These are phyloP conservation scores for Augochlora pura DNA, from an alignment of 1,140 invertebrate genomes.

Conservation along the genomic window DNA sequence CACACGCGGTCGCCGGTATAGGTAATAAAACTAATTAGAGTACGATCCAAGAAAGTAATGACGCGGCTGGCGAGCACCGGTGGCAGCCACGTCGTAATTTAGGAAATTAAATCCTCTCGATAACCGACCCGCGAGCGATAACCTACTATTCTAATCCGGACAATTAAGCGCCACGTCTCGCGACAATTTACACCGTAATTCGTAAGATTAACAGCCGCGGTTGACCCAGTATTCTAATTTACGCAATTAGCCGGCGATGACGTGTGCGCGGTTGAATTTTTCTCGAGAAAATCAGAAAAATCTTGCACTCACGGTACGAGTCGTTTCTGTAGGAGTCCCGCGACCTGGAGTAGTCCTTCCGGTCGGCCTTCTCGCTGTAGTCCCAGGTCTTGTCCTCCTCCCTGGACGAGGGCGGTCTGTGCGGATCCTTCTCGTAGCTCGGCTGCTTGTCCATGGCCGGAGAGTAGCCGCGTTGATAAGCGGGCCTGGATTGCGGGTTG, in stretches of 20 bases:
- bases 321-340: constrained; percentile 60
- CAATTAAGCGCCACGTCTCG: constrained; percentile 24
- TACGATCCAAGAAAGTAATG: neutral
- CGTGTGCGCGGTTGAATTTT: neutral
- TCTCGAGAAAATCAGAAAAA: neutral
- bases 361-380: constrained; percentile 59
- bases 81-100: constrained; percentile 1
- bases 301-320: constrained; percentile 67
- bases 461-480: constrained; percentile 53
- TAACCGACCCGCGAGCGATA: neutral
- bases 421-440: constrained; percentile 54
- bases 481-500: constrained; percentile 52
- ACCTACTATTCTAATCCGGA: constrained; percentile 35
- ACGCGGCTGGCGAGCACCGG: neutral
- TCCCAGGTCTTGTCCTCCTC: constrained; percentile 69
- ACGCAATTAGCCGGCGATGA: constrained; percentile 21
- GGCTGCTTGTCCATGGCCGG: constrained; percentile 55
- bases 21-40: neutral
- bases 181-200: constrained; percentile 43
- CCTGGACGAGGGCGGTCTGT: constrained; percentile 35
- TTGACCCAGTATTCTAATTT: constrained; percentile 45
- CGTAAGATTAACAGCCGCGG: constrained; percentile 25
- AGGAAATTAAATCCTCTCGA: constrained; percentile 19
- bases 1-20: too few species aligned
- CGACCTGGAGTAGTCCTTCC: constrained; percentile 56